A percentile compares a stretch with the other conserved stretches of the same genome.
Evolutionary conservation across 2,888 invertebrate species (phyloP).

Genomic region (Ptychoptera contaminata): DNA sequence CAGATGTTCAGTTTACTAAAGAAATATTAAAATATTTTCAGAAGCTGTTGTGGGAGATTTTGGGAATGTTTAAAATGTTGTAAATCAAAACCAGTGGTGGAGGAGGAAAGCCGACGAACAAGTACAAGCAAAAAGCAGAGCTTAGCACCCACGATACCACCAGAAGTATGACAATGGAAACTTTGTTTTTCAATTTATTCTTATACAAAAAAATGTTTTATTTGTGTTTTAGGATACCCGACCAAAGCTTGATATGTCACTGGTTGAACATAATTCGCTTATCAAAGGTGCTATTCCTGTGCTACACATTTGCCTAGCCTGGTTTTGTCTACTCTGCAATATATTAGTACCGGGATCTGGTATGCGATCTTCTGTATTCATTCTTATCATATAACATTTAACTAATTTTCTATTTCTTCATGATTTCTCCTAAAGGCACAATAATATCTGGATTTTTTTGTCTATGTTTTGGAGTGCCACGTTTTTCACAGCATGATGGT

Average conservation of each 20-base stretch:
- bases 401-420: background rate
- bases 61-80: conserved; percentile 27
- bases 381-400: background rate
- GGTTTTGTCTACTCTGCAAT: conserved; percentile 75
- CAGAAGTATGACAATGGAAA: conserved; percentile 34
- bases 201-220: too few species aligned
- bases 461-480: conserved; percentile 73
- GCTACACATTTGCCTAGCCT: conserved; percentile 70
- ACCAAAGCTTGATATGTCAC: conserved; percentile 56
- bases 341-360: conserved; percentile 64
- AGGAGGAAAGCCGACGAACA: conserved; percentile 43
- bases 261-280: conserved; percentile 69
- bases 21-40: conserved; percentile 12
- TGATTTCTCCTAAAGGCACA: conserved; percentile 48
- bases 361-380: conserved; percentile 24
- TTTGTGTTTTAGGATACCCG: conserved; percentile 44
- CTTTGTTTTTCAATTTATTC: background rate
- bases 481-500: conserved; percentile 69
- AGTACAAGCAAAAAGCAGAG: conserved; percentile 50
- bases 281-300: conserved; percentile 89
- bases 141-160: conserved; percentile 44
- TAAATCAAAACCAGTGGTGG: conserved; percentile 23
- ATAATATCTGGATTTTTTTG: conserved; percentile 78
- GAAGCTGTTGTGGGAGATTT: conserved; percentile 25
- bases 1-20: background rate